These are phyloP conservation scores for Ephydatia muelleri DNA, from an alignment of 37 sponge, comb jelly and placozoan genomes.

Conservation along the genomic window DNA sequence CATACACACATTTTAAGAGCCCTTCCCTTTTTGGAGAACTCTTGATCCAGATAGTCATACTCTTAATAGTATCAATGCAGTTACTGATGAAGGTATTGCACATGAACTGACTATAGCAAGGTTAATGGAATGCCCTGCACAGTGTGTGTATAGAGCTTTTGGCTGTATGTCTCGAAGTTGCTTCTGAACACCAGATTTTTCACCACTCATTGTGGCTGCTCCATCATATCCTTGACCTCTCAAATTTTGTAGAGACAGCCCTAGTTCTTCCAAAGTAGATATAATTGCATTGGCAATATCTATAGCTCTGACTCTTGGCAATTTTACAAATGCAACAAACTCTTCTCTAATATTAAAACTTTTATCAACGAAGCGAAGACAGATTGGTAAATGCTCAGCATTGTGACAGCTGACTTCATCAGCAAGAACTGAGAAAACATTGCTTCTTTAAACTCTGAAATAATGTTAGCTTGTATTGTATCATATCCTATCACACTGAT, in stretches of 20 bases:
- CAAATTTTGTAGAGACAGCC: conserved; percentile 47
- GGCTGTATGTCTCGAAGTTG: conserved; percentile 56
- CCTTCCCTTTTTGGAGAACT: conserved; percentile 53
- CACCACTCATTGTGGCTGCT: conserved; percentile 69
- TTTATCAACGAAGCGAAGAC: conserved; percentile 32
- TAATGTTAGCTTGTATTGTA: conserved; percentile 31
- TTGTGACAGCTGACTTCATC: conserved; percentile 66
- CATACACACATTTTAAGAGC: conserved; percentile 32
- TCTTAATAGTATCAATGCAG: conserved; percentile 49
- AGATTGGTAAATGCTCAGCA: conserved; percentile 50
- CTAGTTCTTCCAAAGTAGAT: conserved; percentile 19
- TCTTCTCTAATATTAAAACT: conserved; percentile 45
- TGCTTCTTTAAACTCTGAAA: conserved; percentile 47
- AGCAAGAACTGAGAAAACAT: conserved; percentile 54
- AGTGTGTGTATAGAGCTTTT: conserved; percentile 58
- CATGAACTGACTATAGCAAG: conserved; percentile 57
- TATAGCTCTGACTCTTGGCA: conserved; percentile 48
- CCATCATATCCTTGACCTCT: conserved; percentile 74
- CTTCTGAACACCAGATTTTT: conserved; percentile 63
- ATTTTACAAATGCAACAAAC: conserved; percentile 48
- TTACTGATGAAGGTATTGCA: conserved; percentile 24
- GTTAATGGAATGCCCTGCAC: conserved; percentile 64
- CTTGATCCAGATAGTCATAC: conserved; percentile 52
- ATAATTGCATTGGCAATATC: conserved; percentile 65
- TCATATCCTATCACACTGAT: conserved; percentile 63